Percentiles rank a stretch among this genome's conserved stretches.
These are phyloP conservation scores for Bombus difficillimus DNA, from an alignment of 1,140 invertebrate species.

Conservation along the genomic window DNA sequence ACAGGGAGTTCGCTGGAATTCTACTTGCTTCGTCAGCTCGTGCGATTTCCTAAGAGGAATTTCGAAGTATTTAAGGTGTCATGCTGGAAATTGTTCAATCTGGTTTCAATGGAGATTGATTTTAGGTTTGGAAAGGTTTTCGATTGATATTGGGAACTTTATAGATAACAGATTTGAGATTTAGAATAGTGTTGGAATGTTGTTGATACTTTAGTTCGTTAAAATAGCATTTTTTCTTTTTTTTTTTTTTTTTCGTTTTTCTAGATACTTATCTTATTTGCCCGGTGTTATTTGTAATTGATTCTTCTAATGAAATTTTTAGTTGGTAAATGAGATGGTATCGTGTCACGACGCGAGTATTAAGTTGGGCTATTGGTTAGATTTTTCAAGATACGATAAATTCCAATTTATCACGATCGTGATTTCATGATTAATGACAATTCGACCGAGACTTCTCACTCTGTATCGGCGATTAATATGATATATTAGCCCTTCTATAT, in stretches of 20 bases:
- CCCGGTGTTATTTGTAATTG: too few relatives aligned
- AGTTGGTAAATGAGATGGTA: too few relatives aligned
- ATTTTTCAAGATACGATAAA: neutral
- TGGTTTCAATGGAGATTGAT: neutral
- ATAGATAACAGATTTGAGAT: neutral
- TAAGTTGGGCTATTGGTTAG: neutral
- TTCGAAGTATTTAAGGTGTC: neutral
- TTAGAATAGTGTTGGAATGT: too few relatives aligned
- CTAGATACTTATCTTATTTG: too few relatives aligned
- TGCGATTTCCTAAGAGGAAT: neutral
- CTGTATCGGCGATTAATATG: conserved; percentile 4
- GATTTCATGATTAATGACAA: conserved; percentile 14
- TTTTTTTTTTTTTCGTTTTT: too few relatives aligned
- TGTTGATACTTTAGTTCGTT: too few relatives aligned
- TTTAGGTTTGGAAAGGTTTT: accelerated
- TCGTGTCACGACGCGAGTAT: too few relatives aligned
- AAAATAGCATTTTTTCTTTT: too few relatives aligned
- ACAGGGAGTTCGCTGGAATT: neutral
- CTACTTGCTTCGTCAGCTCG: neutral
- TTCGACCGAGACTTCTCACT: neutral
- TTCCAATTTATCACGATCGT: neutral
- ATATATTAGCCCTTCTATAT: neutral
- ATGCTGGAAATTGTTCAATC: neutral
- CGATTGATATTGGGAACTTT: neutral
- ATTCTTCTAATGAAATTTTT: too few relatives aligned